Conservation (phyloP, 1,140 invertebrate genomes). For the Trachelipus rathkii region DNA sequence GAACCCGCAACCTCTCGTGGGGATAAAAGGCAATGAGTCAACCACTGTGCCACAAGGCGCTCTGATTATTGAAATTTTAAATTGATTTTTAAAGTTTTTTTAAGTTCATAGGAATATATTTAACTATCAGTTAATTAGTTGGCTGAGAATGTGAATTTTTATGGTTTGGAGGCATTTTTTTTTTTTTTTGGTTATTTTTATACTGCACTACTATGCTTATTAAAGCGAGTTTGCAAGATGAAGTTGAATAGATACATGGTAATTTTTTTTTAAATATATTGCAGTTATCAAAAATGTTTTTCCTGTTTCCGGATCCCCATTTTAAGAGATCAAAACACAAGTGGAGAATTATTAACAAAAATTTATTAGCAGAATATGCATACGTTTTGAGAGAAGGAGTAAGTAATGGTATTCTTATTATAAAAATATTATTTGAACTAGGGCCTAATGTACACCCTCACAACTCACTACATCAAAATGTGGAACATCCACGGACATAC, state of each 20-base stretch:
- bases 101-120: too few species aligned
- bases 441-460: neutral
- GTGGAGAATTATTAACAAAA: slow-evolving; percentile 96
- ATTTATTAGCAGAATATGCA: slow-evolving; percentile 91
- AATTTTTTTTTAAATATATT: slow-evolving; percentile 44
- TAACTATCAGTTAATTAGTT: too few species aligned
- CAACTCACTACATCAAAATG: neutral
- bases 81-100: too few species aligned
- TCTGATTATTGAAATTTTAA: too few species aligned
- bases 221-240: too few species aligned
- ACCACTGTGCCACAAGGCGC: too few species aligned
- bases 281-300: slow-evolving; percentile 96
- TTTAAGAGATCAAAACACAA: slow-evolving; percentile 99
- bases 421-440: slow-evolving; percentile 10
- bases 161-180: neutral
- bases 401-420: slow-evolving; percentile 48
- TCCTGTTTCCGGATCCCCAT: slow-evolving; percentile 99
- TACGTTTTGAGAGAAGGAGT: slow-evolving; percentile 82
- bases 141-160: too few species aligned
- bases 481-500: neutral
- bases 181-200: neutral
- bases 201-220: neutral
- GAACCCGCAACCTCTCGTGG: too few species aligned
- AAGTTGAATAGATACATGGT: too few species aligned
- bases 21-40: too few species aligned